Evolutionary conservation across 2,113 vertebrate species (phyloP).

Genomic region (Pleuronectes platessa): DNA sequence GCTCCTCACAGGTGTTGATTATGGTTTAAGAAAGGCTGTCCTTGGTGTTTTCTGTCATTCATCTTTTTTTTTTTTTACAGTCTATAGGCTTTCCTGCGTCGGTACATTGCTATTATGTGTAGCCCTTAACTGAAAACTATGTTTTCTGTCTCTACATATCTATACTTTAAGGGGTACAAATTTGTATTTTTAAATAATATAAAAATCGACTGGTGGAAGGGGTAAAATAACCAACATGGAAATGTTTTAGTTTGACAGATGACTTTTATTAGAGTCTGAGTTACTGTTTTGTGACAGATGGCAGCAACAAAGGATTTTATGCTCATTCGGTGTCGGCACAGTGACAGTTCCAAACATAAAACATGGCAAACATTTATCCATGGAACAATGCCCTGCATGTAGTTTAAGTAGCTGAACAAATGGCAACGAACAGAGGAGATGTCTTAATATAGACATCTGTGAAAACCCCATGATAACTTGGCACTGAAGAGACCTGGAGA

Average conservation of each 20-base stretch:
- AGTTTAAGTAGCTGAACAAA: neutral
- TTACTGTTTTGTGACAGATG: conserved; percentile 15
- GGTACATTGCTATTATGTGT: neutral
- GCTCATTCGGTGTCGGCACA: neutral
- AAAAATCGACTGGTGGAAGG: conserved; percentile 13
- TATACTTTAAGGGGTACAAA: conserved; percentile 1
- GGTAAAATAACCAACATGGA: conserved; percentile 20
- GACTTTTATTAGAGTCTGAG: conserved; percentile 21
- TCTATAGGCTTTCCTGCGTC: conserved; percentile 4
- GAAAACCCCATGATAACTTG: neutral
- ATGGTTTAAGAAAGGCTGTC: neutral
- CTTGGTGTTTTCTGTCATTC: conserved; percentile 5
- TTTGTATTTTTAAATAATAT: neutral
- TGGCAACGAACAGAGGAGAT: neutral
- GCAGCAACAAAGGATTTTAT: neutral
- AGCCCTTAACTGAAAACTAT: conserved; percentile 16
- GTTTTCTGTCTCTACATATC: conserved; percentile 4
- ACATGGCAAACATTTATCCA: conserved; percentile 1
- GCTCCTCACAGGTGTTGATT: conserved; percentile 11
- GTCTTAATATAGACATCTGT: neutral
- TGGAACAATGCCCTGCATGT: neutral
- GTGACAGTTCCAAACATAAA: neutral
- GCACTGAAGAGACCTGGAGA: neutral
- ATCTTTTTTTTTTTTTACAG: neutral
- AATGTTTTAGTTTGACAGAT: conserved; percentile 22